These are phyloP conservation scores for Gobiocypris rarus DNA, from an alignment of 2,113 vertebrate species.

Conservation along the genomic window DNA sequence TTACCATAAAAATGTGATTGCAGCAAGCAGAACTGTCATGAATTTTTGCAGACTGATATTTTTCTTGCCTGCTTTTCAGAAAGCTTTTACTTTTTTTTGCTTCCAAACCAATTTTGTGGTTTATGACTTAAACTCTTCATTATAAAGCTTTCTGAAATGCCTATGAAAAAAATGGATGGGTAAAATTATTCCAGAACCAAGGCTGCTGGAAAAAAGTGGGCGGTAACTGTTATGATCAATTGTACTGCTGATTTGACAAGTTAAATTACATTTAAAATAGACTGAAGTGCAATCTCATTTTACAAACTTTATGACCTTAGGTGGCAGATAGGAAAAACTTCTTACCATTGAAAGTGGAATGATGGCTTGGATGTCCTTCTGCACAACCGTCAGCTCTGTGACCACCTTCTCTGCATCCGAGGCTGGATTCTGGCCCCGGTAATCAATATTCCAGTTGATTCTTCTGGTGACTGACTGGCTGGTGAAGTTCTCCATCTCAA, in stretches of 20 bases:
- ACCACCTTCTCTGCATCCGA: constrained; percentile 93
- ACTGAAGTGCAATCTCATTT: constrained; percentile 7
- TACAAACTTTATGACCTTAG: neutral
- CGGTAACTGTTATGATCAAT: neutral
- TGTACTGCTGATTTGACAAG: constrained; percentile 6
- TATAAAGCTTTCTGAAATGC: neutral
- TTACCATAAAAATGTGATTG: neutral
- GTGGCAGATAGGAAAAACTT: neutral
- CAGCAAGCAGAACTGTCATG: neutral
- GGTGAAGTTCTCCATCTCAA: constrained; percentile 99
- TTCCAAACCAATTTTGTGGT: neutral
- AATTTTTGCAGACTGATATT: neutral
- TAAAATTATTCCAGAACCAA: neutral
- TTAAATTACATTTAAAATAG: neutral
- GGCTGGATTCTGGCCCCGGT: constrained; percentile 84
- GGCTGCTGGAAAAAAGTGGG: neutral
- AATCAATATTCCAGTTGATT: constrained; percentile 99
- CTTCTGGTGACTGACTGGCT: constrained; percentile 95
- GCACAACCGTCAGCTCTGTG: constrained; percentile 93
- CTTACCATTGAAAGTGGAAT: constrained; percentile 97
- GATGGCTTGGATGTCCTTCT: constrained; percentile 94
- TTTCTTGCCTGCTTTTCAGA: neutral
- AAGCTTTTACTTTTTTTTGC: neutral
- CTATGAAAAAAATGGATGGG: neutral
- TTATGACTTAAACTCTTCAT: neutral